These are phyloP conservation scores for Cynoglossus semilaevis DNA, from an alignment of 2,113 vertebrate species.

Conservation along the genomic window DNA sequence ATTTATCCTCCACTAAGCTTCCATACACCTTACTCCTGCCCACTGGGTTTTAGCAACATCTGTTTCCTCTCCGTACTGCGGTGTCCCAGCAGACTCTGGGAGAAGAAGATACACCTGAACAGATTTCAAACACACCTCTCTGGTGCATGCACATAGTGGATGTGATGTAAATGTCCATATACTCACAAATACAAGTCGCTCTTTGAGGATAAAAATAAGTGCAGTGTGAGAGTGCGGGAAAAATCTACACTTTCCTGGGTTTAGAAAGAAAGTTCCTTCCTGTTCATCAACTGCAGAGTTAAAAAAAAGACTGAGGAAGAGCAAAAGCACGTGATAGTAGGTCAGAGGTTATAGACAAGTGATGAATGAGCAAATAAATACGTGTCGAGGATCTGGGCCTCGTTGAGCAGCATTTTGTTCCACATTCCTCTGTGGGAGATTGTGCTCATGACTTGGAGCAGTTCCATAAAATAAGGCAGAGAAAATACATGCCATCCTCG, in stretches of 20 bases:
- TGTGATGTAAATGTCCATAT: constrained; percentile 33
- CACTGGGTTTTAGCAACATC: constrained; percentile 60
- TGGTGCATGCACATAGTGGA: constrained; percentile 29
- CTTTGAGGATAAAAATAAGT: constrained; percentile 25
- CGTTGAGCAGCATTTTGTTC: constrained; percentile 56
- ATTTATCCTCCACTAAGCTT: constrained; percentile 64
- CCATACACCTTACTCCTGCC: constrained; percentile 51
- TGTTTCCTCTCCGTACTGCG: constrained; percentile 60
- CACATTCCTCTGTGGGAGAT: constrained; percentile 64
- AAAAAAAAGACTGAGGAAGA: constrained; percentile 33
- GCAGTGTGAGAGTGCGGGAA: constrained; percentile 24
- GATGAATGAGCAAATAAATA: constrained; percentile 78
- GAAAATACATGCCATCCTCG: constrained; percentile 42
- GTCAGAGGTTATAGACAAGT: constrained; percentile 64
- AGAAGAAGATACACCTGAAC: constrained; percentile 42
- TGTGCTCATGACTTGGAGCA: constrained; percentile 22
- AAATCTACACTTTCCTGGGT: constrained; percentile 24
- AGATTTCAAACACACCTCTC: constrained; percentile 38
- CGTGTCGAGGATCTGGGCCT: constrained; percentile 54
- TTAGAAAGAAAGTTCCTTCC: constrained; percentile 13
- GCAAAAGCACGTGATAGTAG: constrained; percentile 65
- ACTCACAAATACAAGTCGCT: constrained; percentile 36
- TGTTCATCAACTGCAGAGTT: constrained; percentile 3
- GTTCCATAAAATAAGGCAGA: constrained; percentile 36
- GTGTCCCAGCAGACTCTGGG: constrained; percentile 47